Evolutionary conservation across 2,113 vertebrate species (phyloP).

Genomic region (Myotis lucifugus): DNA sequence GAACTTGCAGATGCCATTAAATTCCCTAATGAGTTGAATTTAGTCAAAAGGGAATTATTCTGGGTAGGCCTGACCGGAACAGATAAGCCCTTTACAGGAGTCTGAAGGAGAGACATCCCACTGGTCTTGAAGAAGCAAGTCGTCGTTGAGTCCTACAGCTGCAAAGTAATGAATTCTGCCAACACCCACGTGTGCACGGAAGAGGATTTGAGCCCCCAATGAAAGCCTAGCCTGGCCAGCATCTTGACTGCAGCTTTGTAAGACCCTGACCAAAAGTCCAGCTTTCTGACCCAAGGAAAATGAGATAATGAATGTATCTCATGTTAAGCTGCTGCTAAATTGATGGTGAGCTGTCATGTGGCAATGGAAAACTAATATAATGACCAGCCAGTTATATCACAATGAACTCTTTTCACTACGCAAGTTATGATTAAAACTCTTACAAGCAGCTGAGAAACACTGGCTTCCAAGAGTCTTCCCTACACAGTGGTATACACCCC

Average conservation of each 20-base stretch:
- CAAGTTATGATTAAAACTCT: not conserved
- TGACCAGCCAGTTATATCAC: not conserved
- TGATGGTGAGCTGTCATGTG: not conserved
- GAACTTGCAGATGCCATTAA: not conserved
- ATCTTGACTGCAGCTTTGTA: not conserved
- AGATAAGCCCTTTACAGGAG: not conserved
- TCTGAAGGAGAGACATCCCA: not conserved
- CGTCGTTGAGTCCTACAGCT: not conserved
- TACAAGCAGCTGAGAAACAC: not conserved
- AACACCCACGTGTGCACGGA: fast-evolving
- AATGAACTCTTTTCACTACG: not conserved
- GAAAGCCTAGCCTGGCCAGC: not conserved
- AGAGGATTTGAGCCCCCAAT: not conserved
- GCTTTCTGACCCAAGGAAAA: not conserved
- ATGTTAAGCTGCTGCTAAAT: not conserved
- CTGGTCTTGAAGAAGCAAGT: not conserved
- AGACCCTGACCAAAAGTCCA: not conserved
- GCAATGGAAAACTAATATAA: not conserved
- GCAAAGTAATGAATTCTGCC: not conserved
- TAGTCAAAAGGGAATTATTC: not conserved
- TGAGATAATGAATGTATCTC: not conserved
- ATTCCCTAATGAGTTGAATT: not conserved
- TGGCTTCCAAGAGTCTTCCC: not conserved
- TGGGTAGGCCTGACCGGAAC: not conserved
- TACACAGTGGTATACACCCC: not conserved